A percentile compares a stretch with the other conserved stretches of the same genome.
phyloP scores from a whole-genome alignment of 2,797 vertebrate genomes.

The Gadopsis bispinosus region DNA sequence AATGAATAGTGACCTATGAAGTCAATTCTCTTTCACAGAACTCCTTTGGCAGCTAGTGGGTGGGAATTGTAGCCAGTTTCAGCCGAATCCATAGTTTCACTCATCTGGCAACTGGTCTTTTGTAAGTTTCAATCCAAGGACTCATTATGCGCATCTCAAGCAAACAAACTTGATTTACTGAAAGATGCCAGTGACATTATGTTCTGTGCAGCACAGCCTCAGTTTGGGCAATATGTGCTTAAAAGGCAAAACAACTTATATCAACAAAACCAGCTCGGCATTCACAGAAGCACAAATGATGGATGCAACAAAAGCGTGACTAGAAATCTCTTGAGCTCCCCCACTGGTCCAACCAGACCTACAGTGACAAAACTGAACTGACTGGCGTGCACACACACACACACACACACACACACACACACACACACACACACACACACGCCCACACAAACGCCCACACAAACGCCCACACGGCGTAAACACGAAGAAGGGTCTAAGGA shows the following conservation, averaged over 20 bases:
- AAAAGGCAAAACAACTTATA: constrained; percentile 39
- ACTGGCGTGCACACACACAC: constrained; percentile 15
- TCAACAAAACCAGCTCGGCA: constrained; percentile 29
- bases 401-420: constrained; percentile 42
- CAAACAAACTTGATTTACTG: constrained; percentile 40
- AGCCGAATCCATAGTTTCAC: constrained; percentile 32
- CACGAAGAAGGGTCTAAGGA: constrained; percentile 68
- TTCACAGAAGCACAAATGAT: constrained; percentile 31
- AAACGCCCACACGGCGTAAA: constrained; percentile 55
- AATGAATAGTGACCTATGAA: constrained; percentile 68
- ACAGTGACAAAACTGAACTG: constrained; percentile 49
- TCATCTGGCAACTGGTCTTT: constrained; percentile 13
- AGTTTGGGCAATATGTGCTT: constrained; percentile 26
- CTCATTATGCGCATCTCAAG: constrained; percentile 28
- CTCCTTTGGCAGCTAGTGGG: constrained; percentile 21
- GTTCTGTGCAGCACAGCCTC: constrained; percentile 16
- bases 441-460: constrained; percentile 46
- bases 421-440: constrained; percentile 42
- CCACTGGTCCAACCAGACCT: constrained; percentile 39
- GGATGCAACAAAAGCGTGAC: constrained; percentile 39
- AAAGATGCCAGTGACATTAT: constrained; percentile 3
- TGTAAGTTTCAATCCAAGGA: constrained; percentile 49
- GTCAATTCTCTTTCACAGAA: constrained; percentile 46
- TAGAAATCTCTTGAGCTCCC: constrained; percentile 37
- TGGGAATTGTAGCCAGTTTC: constrained; percentile 28